Conservation (phyloP, 2,797 vertebrate genomes). For the Scarus forsteni region DNA sequence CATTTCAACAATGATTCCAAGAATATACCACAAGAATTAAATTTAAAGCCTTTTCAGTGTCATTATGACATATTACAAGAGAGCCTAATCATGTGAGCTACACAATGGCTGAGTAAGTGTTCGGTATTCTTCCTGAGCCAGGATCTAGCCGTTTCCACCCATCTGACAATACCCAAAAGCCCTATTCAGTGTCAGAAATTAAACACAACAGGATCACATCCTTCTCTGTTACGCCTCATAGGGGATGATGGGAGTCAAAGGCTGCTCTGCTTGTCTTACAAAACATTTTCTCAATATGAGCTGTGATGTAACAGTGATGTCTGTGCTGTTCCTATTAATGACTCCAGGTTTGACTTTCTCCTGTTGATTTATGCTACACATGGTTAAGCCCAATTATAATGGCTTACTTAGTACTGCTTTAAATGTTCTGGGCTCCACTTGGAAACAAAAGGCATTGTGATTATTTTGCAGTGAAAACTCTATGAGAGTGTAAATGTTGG, state of each 20-base stretch:
- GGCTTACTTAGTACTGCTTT: neutral
- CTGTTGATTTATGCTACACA: slow-evolving; percentile 6
- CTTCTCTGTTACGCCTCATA: slow-evolving; percentile 14
- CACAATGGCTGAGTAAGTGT: neutral
- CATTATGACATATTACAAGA: neutral
- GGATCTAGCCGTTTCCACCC: neutral
- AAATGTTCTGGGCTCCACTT: neutral
- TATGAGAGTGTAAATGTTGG: no score
- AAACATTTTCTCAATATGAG: slow-evolving; percentile 6
- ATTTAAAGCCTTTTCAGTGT: neutral
- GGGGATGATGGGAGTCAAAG: slow-evolving; percentile 3
- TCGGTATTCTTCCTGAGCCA: slow-evolving; percentile 12
- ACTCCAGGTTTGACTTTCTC: slow-evolving; percentile 11
- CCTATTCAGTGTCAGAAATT: slow-evolving; percentile 3
- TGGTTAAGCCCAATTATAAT: neutral
- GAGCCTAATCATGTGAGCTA: neutral
- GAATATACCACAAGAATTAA: no score
- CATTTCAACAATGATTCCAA: no score
- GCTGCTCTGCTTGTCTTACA: slow-evolving; percentile 12
- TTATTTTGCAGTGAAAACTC: neutral
- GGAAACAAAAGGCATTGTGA: neutral
- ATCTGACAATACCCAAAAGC: slow-evolving; percentile 27
- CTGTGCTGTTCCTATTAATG: slow-evolving; percentile 19
- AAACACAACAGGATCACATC: neutral
- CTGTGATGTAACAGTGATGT: slow-evolving; percentile 12